These are phyloP conservation scores for Neopipo cinnamomea DNA, from an alignment of 2,113 vertebrate species.

Conservation along the genomic window DNA sequence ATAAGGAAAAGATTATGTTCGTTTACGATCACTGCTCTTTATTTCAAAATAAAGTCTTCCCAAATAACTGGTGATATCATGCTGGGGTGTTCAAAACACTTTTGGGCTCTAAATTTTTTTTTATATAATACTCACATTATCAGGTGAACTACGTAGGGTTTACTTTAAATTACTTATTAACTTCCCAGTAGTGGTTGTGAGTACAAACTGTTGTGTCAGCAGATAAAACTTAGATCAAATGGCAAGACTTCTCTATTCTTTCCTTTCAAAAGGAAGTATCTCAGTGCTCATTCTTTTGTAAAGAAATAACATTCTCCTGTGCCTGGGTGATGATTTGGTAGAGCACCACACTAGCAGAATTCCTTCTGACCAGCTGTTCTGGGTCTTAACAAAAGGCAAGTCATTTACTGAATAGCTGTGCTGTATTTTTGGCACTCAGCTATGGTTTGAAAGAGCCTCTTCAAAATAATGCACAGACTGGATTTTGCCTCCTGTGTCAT, in stretches of 20 bases:
- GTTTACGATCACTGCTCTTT: background rate
- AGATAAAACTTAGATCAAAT: conserved; percentile 35
- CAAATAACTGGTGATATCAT: background rate
- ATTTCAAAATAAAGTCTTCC: background rate
- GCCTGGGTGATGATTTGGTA: background rate
- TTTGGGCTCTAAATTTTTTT: background rate
- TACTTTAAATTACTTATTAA: conserved; percentile 59
- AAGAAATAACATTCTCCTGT: conserved; percentile 4
- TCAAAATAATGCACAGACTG: background rate
- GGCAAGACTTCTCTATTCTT: background rate
- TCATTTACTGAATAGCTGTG: background rate
- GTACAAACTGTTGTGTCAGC: background rate
- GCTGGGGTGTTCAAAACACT: background rate
- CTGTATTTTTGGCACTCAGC: background rate
- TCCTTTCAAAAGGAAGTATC: conserved; percentile 13
- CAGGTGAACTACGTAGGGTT: background rate
- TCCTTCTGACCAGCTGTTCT: background rate
- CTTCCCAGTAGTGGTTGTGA: background rate
- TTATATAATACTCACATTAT: background rate
- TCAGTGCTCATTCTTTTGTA: background rate
- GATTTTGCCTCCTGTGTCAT: background rate
- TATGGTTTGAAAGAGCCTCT: background rate
- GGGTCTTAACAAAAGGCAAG: conserved; percentile 14
- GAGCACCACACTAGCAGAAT: background rate
- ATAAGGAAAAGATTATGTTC: background rate